Base-by-base conservation (phyloP, 2,888 invertebrate species). In the Parelbella ahira region DNA sequence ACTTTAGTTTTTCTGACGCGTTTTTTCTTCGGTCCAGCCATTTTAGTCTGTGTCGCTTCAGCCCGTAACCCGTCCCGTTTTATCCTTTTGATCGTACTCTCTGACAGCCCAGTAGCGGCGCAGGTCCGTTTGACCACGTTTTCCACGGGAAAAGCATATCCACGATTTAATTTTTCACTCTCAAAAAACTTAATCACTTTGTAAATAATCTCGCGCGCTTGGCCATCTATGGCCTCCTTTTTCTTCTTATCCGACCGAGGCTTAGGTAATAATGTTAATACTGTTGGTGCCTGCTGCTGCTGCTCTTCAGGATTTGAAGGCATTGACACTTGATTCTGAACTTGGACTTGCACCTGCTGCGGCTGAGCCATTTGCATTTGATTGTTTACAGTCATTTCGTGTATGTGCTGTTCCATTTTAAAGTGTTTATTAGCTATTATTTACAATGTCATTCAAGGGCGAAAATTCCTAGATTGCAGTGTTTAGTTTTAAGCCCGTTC, bases 141-240 rank as follows among this genome's bases (percentile, higher is more conserved):
- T 50, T 87, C 84, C 0, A 86, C 86, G 0, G 86, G 84, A 51
- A 77, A 84, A 1, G 83, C 75, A 45, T 86, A 86, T 21, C 84
- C 84, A 51, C 83, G 71, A 9, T 82, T 86, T 49, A 79, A 79
- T 71, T 86, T 86, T 67, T 86, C 86, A 43, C 83, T 84, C 49
- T 86, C 86, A 50, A 86, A 86, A 52, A 86, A 86, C 52, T 83
- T 84, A 8, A 86, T 84, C 8, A 86, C 86, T 60, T 81, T 79
- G 50, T 70, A 86, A 36, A 86, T 86, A 0, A 86, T 76, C 52
- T 86, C 86, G 18, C 84, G 68, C 4, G 86, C 86, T 55, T 86
- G 86, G 0, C 83, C 82, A 42, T 86, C 86, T 3, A 86, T 86
- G 0, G 86, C 82, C 50, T 86, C 86, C 11, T 84, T 86, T 51